Percentiles rank a stretch among this genome's conserved stretches.
Conservation (phyloP, 2,113 vertebrate genomes). For the Pungitius pungitius region DNA sequence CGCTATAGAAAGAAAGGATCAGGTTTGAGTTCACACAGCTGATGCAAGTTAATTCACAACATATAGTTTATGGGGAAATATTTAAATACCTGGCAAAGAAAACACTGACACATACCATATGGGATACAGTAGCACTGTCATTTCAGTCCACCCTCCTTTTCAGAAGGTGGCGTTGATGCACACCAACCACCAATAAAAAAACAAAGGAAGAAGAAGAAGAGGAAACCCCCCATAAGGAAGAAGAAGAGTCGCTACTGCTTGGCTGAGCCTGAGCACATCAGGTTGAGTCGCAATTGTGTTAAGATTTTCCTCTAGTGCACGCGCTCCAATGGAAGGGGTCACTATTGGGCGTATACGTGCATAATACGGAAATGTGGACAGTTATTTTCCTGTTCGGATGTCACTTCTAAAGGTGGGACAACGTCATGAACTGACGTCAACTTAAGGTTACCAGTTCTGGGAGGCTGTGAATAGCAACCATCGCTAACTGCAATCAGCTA, state of each 20-base stretch:
- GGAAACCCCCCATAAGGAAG: background rate
- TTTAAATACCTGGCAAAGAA: too few species aligned
- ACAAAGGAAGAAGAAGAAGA: background rate
- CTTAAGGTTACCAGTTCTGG: background rate
- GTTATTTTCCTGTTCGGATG: slow-evolving; percentile 37
- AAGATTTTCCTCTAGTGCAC: slow-evolving; percentile 19
- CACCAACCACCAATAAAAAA: background rate
- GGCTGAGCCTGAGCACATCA: background rate
- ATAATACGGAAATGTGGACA: slow-evolving; percentile 30
- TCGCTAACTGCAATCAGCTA: slow-evolving; percentile 10
- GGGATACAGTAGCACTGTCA: too few species aligned
- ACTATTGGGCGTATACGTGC: slow-evolving; percentile 2
- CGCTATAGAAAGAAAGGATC: too few species aligned
- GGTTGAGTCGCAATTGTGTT: slow-evolving; percentile 25
- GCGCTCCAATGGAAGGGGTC: background rate
- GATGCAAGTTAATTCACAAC: too few species aligned
- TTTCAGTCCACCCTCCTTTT: too few species aligned
- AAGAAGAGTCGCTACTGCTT: background rate
- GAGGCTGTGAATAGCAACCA: slow-evolving; percentile 32
- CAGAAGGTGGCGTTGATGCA: too few species aligned
- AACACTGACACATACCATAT: too few species aligned
- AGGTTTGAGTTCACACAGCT: too few species aligned
- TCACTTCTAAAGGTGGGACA: slow-evolving; percentile 64
- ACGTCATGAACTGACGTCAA: slow-evolving; percentile 6
- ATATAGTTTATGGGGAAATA: too few species aligned